Conservation (phyloP, 2,888 invertebrate genomes). For the Cheilosia scutellata region DNA sequence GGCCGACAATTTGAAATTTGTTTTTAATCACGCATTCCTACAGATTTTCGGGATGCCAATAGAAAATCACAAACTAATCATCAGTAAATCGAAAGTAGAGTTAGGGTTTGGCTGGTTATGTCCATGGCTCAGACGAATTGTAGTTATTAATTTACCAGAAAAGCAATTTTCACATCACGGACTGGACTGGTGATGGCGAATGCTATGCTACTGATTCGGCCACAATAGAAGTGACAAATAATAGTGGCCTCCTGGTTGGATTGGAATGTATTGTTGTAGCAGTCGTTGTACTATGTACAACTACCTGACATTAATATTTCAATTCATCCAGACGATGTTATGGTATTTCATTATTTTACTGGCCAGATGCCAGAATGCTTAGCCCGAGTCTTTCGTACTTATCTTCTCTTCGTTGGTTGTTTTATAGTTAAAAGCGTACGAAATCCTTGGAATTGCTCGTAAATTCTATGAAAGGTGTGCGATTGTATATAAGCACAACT, state of each 20-base stretch:
- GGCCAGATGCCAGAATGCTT: slow-evolving; percentile 60
- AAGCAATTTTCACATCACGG: slow-evolving; percentile 38
- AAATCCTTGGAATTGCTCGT: slow-evolving; percentile 56
- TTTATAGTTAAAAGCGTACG: slow-evolving; percentile 24
- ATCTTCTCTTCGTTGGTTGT: slow-evolving; percentile 26
- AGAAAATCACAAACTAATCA: slow-evolving; percentile 3
- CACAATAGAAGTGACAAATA: slow-evolving; percentile 61
- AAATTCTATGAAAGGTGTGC: slow-evolving; percentile 59
- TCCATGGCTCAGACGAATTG: slow-evolving; percentile 17
- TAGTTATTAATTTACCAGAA: slow-evolving; percentile 57
- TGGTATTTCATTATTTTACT: slow-evolving; percentile 67
- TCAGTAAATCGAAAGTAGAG: slow-evolving; percentile 36
- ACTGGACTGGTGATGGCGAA: slow-evolving; percentile 2
- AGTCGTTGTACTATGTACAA: slow-evolving; percentile 37
- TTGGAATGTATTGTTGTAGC: slow-evolving; percentile 35
- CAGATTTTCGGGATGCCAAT: not conserved
- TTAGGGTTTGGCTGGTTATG: slow-evolving; percentile 20
- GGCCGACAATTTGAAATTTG: slow-evolving; percentile 32
- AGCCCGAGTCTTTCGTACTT: slow-evolving; percentile 30
- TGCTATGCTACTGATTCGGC: slow-evolving; percentile 31
- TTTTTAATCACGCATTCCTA: slow-evolving; percentile 43
- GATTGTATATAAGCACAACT: slow-evolving; percentile 15
- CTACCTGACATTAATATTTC: slow-evolving; percentile 65
- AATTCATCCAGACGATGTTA: slow-evolving; percentile 69
- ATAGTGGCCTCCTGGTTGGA: slow-evolving; percentile 25